Percentiles rank a stretch among this genome's conserved stretches.
Evolutionary conservation across 2,113 vertebrate species (phyloP).

Genomic region (Rhipidura dahli): DNA sequence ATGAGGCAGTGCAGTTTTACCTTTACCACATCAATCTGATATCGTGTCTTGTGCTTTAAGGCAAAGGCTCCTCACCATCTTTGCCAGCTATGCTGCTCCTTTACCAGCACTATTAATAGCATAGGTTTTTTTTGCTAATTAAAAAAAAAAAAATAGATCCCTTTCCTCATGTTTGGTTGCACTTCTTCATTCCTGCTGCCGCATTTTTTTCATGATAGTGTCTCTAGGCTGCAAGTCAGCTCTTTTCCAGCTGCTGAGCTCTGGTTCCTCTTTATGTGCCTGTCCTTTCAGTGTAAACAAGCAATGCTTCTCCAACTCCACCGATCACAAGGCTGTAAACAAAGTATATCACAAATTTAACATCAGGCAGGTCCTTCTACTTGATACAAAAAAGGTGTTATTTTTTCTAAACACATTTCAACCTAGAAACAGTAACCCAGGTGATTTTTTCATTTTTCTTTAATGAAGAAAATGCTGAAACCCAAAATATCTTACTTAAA

Average conservation of each 20-base stretch:
- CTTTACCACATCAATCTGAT: constrained; percentile 9
- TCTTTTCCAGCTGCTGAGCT: background rate
- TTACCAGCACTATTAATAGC: constrained; percentile 10
- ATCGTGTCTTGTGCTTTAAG: constrained; percentile 9
- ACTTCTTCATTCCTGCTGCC: background rate
- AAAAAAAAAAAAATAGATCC: background rate
- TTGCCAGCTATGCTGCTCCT: background rate
- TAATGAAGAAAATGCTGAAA: background rate
- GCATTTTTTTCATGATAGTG: background rate
- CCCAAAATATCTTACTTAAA: background rate
- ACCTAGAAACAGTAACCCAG: background rate
- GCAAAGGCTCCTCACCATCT: background rate
- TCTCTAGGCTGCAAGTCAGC: background rate
- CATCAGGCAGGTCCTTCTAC: background rate
- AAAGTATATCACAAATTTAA: constrained; percentile 29
- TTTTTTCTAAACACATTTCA: background rate
- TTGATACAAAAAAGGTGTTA: background rate
- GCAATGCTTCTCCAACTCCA: constrained; percentile 82
- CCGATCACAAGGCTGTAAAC: constrained; percentile 82
- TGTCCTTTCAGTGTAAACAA: constrained; percentile 79
- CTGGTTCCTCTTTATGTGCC: constrained; percentile 50
- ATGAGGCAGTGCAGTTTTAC: background rate
- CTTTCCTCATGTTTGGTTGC: background rate
- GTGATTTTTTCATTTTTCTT: background rate
- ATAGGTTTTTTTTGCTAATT: background rate